Conservation (phyloP, 2,113 vertebrate species). For the Phrynocephalus versicolor region DNA sequence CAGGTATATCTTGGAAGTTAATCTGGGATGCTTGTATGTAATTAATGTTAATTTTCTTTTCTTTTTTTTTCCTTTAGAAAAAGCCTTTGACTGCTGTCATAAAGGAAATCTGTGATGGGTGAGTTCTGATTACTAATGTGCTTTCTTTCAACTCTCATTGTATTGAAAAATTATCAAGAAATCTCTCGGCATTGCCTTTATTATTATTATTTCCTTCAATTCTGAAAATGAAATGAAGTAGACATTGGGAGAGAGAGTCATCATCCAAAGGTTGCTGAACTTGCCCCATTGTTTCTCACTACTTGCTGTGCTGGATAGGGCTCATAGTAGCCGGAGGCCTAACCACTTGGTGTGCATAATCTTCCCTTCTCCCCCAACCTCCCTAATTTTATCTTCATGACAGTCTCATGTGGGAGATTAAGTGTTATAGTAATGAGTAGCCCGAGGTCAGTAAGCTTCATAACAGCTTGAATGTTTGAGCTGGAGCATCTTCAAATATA, state of each 20-base stretch:
- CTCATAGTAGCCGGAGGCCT: too few relatives aligned
- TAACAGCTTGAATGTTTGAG: background rate
- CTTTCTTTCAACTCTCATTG: conserved; percentile 23
- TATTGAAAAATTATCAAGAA: background rate
- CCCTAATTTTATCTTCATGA: background rate
- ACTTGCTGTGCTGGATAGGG: too few relatives aligned
- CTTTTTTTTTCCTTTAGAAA: conserved; percentile 81
- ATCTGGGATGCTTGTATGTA: conserved; percentile 44
- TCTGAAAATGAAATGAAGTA: background rate
- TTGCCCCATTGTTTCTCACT: background rate
- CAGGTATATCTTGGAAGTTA: conserved; percentile 6
- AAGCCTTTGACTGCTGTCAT: conserved; percentile 96
- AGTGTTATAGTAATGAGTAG: background rate
- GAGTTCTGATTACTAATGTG: conserved; percentile 67
- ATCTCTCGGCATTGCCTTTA: background rate
- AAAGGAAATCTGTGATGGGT: conserved; percentile 99
- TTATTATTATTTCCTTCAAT: background rate
- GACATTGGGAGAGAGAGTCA: background rate
- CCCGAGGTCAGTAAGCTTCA: background rate
- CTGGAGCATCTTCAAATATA: too few relatives aligned
- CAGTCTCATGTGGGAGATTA: background rate
- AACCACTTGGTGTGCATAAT: background rate
- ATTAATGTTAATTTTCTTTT: background rate
- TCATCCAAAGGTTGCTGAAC: background rate
- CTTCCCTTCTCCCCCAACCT: background rate